Evolutionary conservation across 2,888 invertebrate species (phyloP), one percentile per base, ranked within the genome.

Genomic region (Lagria hirta): DNA sequence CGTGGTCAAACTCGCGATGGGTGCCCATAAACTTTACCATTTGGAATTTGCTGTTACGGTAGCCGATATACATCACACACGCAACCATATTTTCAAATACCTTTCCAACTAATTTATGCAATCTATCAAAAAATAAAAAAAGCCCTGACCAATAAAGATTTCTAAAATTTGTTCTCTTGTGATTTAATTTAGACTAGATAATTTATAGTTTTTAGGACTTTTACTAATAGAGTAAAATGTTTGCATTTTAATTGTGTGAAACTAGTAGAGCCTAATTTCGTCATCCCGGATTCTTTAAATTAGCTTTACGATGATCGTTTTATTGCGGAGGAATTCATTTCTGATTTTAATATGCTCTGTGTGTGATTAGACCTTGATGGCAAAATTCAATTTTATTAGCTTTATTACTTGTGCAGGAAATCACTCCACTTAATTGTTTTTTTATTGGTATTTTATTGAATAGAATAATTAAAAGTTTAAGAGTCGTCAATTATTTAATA

Each of bases 1-100:
- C 47, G 26, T 41, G 42, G 40, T 32, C 47, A 44, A 35, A 18
- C 36, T n/a, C n/a, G 27, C 22, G 18, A 33, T 37, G 34, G 43
- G 38, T 16, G 30, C 35, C 37, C 34, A 43, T 48, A 51, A 43
- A 48, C 38, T 42, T 30, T 40, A 35, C 43, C 47, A 48, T 44
- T 43, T 52, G 54, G 52, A 56, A 61, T 57, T 50, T 51, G 43
- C 55, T 44, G 26, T 55, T 32, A 23, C 55, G 55, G 62, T 62
- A 64, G 61, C 59, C n/a, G 58, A 60, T 61, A 62, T 61, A 63
- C 58, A 63, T 63, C 62, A 60, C 58, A 48, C 54, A 46, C 47
- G 54, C 51, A 53, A 54, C 54, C 49, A 61, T 61, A 62, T 60
- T 61, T 61, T 60, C 56, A 51, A 53, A 54, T 55, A 58, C 60